Conservation (phyloP, 2,888 invertebrate species). For the Philaethria dido region DNA sequence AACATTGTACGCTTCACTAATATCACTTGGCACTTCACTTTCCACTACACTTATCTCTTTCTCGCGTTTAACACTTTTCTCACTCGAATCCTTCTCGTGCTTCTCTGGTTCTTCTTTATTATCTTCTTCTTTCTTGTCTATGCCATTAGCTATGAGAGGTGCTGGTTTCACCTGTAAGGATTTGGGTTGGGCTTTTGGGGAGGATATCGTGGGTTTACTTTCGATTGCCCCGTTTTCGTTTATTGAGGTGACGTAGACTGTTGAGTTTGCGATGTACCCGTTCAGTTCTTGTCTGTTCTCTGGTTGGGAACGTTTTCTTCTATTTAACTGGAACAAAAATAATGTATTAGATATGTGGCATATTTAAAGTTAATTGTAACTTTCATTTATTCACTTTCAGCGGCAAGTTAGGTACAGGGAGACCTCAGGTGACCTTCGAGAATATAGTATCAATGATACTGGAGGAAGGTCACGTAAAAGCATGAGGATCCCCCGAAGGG, state of each 20-base stretch:
- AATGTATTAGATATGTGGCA: not conserved
- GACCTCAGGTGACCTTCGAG: no score
- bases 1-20: slow-evolving; percentile 74
- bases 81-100: slow-evolving; percentile 74
- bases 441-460: no score
- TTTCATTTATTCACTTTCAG: not conserved
- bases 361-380: not conserved
- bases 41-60: slow-evolving; percentile 64
- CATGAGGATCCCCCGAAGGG: no score
- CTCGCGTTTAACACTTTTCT: slow-evolving; percentile 69
- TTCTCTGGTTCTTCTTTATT: slow-evolving; percentile 66
- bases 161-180: slow-evolving; percentile 76
- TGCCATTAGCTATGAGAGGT: slow-evolving; percentile 73
- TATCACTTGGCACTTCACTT: slow-evolving; percentile 66
- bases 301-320: slow-evolving; percentile 81
- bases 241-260: slow-evolving; percentile 92
- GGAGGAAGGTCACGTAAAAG: no score
- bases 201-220: slow-evolving; percentile 75
- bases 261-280: slow-evolving; percentile 92
- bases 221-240: slow-evolving; percentile 80
- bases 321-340: slow-evolving; percentile 84
- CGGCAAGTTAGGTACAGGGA: no score
- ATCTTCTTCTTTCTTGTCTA: slow-evolving; percentile 55
- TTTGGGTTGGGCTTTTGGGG: slow-evolving; percentile 75
- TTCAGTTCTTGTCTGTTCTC: slow-evolving; percentile 86